phyloP scores from a whole-genome alignment of 2,113 vertebrate genomes.

The Gadus macrocephalus region DNA sequence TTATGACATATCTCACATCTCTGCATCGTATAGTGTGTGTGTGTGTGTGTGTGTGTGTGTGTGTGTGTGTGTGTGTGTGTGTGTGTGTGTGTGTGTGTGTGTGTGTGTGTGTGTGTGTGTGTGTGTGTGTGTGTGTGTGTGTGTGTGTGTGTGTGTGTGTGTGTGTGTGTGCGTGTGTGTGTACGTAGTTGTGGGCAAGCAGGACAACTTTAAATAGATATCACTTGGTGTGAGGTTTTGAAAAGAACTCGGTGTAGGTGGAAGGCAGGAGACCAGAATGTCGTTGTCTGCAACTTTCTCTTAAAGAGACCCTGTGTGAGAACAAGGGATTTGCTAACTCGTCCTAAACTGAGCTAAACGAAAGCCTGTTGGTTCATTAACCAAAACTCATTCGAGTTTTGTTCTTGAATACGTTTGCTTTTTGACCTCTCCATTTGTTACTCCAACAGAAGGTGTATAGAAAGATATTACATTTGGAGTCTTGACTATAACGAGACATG shows the following conservation, averaged over 20 bases:
- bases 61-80: slow-evolving; percentile 22
- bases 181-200: slow-evolving; percentile 54
- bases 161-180: not conserved
- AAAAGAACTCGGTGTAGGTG: slow-evolving; percentile 79
- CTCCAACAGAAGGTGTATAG: slow-evolving; percentile 1
- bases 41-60: slow-evolving; percentile 20
- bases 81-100: slow-evolving; percentile 26
- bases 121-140: slow-evolving; percentile 26
- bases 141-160: slow-evolving; percentile 31
- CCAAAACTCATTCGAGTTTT: not conserved
- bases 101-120: slow-evolving; percentile 6
- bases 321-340: slow-evolving; percentile 42
- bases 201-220: slow-evolving; percentile 73
- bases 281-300: slow-evolving; percentile 80
- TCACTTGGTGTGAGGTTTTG: slow-evolving; percentile 65
- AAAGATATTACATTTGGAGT: not conserved
- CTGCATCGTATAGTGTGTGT: not conserved
- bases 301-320: slow-evolving; percentile 43
- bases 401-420: not conserved
- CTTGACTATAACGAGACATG: too few relatives aligned
- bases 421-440: not conserved
- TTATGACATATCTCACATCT: slow-evolving; percentile 62
- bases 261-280: slow-evolving; percentile 79
- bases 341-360: slow-evolving; percentile 35
- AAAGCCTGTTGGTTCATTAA: slow-evolving; percentile 10